phyloP scores from a whole-genome alignment of 2,888 invertebrate genomes.

The Heteromyza rotundicornis region DNA sequence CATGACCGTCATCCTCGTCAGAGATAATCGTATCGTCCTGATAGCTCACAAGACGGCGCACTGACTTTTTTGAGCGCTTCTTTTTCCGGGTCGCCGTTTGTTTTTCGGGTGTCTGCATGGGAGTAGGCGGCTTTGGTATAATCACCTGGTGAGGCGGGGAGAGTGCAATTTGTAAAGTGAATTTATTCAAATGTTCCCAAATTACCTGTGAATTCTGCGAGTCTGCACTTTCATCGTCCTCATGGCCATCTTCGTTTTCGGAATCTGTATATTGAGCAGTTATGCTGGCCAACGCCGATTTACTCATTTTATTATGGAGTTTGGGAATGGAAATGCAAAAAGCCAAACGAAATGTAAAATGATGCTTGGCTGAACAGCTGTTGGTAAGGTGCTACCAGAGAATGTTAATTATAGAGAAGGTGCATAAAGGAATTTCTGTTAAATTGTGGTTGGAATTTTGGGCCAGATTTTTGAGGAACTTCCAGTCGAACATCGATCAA shows the following conservation, averaged over 20 bases:
- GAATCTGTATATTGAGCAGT: conserved; percentile 92
- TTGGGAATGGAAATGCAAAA: too few species aligned
- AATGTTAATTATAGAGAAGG: too few species aligned
- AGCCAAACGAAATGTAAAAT: too few species aligned
- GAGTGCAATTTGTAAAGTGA: background rate
- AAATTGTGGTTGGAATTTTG: too few species aligned
- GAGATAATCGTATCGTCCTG: conserved; percentile 77
- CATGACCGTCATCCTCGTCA: conserved; percentile 66
- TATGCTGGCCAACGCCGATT: conserved; percentile 77
- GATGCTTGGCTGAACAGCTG: too few species aligned
- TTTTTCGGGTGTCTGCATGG: conserved; percentile 37
- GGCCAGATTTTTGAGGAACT: too few species aligned
- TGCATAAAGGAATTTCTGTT: too few species aligned
- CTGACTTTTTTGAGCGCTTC: conserved; percentile 44
- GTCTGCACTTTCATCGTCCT: conserved; percentile 58
- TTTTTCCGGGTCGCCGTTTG: conserved; percentile 23
- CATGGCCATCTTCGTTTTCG: conserved; percentile 82
- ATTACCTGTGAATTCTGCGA: conserved; percentile 61
- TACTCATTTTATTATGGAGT: too few species aligned
- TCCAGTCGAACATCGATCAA: too few species aligned
- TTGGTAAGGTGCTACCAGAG: too few species aligned
- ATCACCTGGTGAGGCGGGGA: conserved; percentile 40
- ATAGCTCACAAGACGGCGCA: conserved; percentile 71
- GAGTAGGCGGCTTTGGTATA: conserved; percentile 46
- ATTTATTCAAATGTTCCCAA: too few species aligned